Percentiles rank a stretch among this genome's conserved stretches.
phyloP scores from a whole-genome alignment of 1,140 invertebrate species.

The Drosophila baimaii region DNA sequence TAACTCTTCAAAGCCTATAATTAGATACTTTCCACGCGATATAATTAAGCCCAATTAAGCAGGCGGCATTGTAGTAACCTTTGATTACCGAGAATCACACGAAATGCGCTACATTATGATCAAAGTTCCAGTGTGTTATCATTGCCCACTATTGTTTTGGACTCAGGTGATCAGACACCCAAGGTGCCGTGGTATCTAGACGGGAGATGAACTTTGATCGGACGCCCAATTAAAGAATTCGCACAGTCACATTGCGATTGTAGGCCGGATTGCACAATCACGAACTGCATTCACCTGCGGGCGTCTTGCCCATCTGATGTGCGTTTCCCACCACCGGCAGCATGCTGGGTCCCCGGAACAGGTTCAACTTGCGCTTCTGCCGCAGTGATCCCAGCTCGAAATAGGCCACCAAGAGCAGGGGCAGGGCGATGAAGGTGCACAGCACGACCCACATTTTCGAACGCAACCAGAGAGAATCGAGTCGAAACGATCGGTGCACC shows the following conservation, averaged over 20 bases:
- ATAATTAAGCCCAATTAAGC: not conserved
- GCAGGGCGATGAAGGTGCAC: slow-evolving; percentile 47
- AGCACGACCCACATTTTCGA: slow-evolving; percentile 63
- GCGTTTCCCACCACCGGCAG: slow-evolving; percentile 74
- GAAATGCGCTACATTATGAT: not conserved
- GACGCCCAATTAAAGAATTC: slow-evolving; percentile 4
- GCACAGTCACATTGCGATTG: slow-evolving; percentile 38
- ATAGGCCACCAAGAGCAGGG: slow-evolving; percentile 49
- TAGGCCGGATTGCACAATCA: slow-evolving; percentile 7
- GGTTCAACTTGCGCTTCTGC: slow-evolving; percentile 47
- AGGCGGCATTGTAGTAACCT: not conserved
- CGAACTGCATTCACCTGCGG: slow-evolving; percentile 46
- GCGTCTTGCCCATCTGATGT: slow-evolving; percentile 72
- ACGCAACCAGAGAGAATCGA: not conserved
- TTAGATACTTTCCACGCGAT: not conserved
- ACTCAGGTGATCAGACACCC: slow-evolving; percentile 32
- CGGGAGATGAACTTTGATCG: slow-evolving; percentile 40
- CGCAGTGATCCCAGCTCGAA: slow-evolving; percentile 53
- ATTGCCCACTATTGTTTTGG: not conserved
- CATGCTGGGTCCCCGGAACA: slow-evolving; percentile 57
- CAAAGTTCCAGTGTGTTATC: slow-evolving; percentile 8
- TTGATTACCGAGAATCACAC: slow-evolving; percentile 5
- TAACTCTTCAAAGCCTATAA: not conserved
- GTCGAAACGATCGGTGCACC: not conserved
- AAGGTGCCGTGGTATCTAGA: slow-evolving; percentile 40